Evolutionary conservation across 2,113 vertebrate genomes (phyloP), one percentile per base, ranked within the genome.

Genomic region (Sinocyclocheilus maitianheensis): DNA sequence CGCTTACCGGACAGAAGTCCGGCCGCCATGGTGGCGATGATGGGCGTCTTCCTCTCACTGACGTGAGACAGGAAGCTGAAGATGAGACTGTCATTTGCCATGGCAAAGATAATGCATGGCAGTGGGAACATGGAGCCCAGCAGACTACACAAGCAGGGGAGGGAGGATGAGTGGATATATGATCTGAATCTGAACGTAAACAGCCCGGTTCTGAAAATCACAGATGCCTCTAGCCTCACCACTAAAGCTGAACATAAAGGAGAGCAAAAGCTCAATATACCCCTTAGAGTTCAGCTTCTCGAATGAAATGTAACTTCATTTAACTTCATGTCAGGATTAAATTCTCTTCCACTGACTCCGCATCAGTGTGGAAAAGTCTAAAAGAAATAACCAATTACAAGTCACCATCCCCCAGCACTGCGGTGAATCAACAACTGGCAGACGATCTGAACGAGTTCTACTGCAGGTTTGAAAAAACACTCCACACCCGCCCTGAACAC

Each of bases 91-190:
- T 96, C 95, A 5, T 89, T 89, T 87, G 95, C 95, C 95, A 96
- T 96, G 58, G 95, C 94, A 91, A 94, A 96, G 90, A 96, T 94
- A 90, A 96, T 95, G 88, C 92, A 91, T 60, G 95, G 95, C 89
- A 96, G 94, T 2, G 95, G 95, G 90, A 97, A 96, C 95, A 96
- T 94, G 92, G 94, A 94, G 87, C 95, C 95, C 84, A 96, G 90
- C 81, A 96, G 94, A 91, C 96, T 96, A 90, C 5, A 77, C 24
- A 51, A 77, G 40, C 74, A 74, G 85, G 43, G 55, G 30, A 69
- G 60, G 51, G 18, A 20, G 72, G 26, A 79, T 30, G 13, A 63
- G 53, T 14, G 58, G 88, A 71, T 63, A 90, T 77, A 92, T 74
- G 5, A 87, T 90, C 89, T 89, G 82, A 77, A 90, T 48, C 81